Evolutionary conservation across 2,888 invertebrate genomes (phyloP), one percentile per base, ranked within the genome.

Genomic region (Eurois occulta): DNA sequence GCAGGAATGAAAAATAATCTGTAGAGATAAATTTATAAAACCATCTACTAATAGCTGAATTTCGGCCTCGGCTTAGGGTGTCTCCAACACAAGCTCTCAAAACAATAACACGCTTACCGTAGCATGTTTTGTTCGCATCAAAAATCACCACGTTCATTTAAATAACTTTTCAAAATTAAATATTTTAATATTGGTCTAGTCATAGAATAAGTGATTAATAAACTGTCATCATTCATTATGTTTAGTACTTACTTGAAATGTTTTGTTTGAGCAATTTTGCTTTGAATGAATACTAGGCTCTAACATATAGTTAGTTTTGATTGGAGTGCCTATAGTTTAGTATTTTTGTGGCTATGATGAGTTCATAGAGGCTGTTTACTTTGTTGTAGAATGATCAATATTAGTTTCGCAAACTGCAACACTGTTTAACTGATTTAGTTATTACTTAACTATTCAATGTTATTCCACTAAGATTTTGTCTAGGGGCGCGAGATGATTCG

Each of bases 171-270:
- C 68, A 76, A 75, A 72, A 79, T 77, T 75, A 24, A 75, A 74
- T 78, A 74, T 79, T 74, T 76, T 77, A 76, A 68, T 80, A 78
- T 74, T 72, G 81, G 28, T 88, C 88, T 88, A 88, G 89, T 88
- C 88, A 88, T 88, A 88, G 87, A 78, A 75, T 88, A 88, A 88
- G 89, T 64, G 72, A 78, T 81, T 76, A 82, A 66, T 83, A 77
- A 64, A 72, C 24, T 77, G n/a, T 68, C 62, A 67, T 73, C 41
- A 65, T 80, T 69, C 71, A 70, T 81, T 68, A 67, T 77, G 35
- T 72, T 78, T 58, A 77, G 62, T 76, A 81, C 77, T 78, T 74
- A 78, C 52, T 70, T 75, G 32, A 72, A 52, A 72, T 69, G 66
- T 64, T 66, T 80, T 67, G 66, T 72, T 75, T 72, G 64, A 65